A percentile compares a stretch with the other conserved stretches of the same genome.
Evolutionary conservation across 2,113 vertebrate genomes (phyloP).

Genomic region (Geococcyx californianus): DNA sequence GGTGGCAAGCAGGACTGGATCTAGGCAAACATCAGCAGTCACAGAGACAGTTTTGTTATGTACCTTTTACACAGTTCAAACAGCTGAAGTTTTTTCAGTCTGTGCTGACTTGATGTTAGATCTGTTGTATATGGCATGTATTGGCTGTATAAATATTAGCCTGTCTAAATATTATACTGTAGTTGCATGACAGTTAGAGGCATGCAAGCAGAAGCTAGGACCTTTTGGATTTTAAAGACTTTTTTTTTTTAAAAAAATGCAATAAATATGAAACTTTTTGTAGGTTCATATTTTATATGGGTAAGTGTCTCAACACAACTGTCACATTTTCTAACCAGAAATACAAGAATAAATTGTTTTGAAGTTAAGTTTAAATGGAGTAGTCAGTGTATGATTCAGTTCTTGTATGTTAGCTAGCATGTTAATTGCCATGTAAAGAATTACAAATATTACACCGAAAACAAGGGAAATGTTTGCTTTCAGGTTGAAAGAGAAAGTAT

Average conservation of each 20-base stretch:
- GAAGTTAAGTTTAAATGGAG: neutral
- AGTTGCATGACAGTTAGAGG: neutral
- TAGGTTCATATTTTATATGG: neutral
- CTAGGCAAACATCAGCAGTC: neutral
- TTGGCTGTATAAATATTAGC: neutral
- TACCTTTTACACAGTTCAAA: neutral
- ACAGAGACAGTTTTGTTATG: neutral
- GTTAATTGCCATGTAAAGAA: neutral
- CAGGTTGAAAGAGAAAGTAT: neutral
- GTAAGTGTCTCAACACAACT: neutral
- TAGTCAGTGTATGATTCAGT: neutral
- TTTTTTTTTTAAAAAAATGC: neutral
- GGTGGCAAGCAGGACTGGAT: neutral
- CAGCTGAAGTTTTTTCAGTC: neutral
- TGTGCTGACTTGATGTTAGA: neutral
- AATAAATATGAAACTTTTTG: neutral
- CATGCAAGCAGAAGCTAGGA: neutral
- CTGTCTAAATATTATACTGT: neutral
- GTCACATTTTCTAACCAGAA: neutral
- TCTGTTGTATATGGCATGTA: neutral
- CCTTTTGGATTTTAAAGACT: neutral
- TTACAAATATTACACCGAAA: neutral
- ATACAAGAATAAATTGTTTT: neutral
- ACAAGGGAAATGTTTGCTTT: neutral
- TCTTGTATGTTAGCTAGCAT: neutral